phyloP scores from a whole-genome alignment of 2,888 invertebrate genomes.

The Tuta absoluta region DNA sequence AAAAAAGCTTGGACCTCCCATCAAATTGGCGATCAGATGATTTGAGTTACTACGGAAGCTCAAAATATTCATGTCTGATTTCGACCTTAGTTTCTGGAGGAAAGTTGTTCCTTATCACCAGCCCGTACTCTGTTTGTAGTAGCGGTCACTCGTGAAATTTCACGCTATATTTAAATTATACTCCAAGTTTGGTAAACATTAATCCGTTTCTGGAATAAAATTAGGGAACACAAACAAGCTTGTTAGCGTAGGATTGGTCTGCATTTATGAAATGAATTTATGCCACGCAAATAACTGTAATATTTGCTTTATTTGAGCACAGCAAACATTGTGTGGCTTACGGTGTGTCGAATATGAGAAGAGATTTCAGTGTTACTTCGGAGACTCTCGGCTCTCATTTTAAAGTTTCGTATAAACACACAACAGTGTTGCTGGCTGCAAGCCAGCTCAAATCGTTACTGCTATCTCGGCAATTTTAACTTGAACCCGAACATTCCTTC shows the following conservation, averaged over 20 bases:
- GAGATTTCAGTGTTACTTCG: constrained; percentile 17
- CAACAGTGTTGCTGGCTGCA: constrained; percentile 47
- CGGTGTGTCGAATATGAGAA: constrained; percentile 6
- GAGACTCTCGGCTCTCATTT: constrained; percentile 21
- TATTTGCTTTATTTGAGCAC: not conserved
- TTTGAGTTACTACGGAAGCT: no score
- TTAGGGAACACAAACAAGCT: not conserved
- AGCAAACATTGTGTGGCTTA: constrained; percentile 6
- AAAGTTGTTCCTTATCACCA: no score
- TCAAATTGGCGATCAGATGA: no score
- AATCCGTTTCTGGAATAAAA: not conserved
- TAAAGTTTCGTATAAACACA: constrained; percentile 36
- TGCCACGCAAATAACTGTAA: not conserved
- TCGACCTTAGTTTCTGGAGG: no score
- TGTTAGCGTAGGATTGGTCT: constrained; percentile 10
- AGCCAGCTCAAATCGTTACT: constrained; percentile 49
- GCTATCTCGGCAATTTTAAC: constrained; percentile 22
- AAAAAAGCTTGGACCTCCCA: no score
- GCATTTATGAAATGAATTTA: constrained; percentile 4
- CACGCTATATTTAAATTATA: no score
- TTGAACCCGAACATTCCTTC: constrained; percentile 18
- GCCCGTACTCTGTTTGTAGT: no score
- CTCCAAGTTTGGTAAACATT: not conserved
- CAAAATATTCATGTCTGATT: no score
- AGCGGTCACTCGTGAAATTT: no score